Evolutionary conservation across 2,888 invertebrate species (phyloP).

Genomic region (Notodromas monacha): DNA sequence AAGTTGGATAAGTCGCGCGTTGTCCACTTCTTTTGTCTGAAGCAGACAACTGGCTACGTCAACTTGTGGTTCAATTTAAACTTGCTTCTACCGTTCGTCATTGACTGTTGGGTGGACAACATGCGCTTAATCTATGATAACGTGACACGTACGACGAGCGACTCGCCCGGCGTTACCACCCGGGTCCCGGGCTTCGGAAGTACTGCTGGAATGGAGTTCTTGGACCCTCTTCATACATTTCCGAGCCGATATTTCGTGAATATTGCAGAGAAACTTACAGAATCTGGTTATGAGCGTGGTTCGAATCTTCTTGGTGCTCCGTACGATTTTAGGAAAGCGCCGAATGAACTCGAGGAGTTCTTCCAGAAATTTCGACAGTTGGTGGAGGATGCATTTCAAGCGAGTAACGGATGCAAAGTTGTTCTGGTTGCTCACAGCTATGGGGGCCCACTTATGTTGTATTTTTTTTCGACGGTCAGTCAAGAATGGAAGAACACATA

Average conservation of each 20-base stretch:
- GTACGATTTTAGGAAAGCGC: slow-evolving; percentile 80
- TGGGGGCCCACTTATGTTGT: slow-evolving; percentile 69
- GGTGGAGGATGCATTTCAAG: slow-evolving; percentile 37
- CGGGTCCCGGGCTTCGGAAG: slow-evolving; percentile 61
- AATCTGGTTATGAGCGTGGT: slow-evolving; percentile 38
- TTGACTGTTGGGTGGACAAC: slow-evolving; percentile 64
- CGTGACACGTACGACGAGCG: slow-evolving; percentile 41
- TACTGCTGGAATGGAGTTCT: slow-evolving; percentile 62
- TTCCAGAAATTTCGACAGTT: slow-evolving; percentile 5
- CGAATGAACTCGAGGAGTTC: slow-evolving; percentile 5
- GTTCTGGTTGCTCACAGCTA: slow-evolving; percentile 74
- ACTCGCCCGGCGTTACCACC: slow-evolving; percentile 46
- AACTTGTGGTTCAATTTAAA: slow-evolving; percentile 86
- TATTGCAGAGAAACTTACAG: slow-evolving; percentile 14
- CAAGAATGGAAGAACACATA: slow-evolving; percentile 69
- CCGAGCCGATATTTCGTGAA: slow-evolving; percentile 13
- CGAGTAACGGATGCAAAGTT: slow-evolving; percentile 38
- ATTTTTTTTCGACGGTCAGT: slow-evolving; percentile 45
- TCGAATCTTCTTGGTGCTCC: slow-evolving; percentile 62
- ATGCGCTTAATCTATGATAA: slow-evolving; percentile 52
- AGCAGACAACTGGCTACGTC: slow-evolving; percentile 48
- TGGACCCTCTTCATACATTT: slow-evolving; percentile 50
- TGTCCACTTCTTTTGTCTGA: slow-evolving; percentile 56
- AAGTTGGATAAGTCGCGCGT: slow-evolving; percentile 43
- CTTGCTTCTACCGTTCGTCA: slow-evolving; percentile 47